Evolutionary conservation across 2,797 vertebrate genomes (phyloP), one percentile per base, ranked within the genome.

Genomic region (Girardinus metallicus): DNA sequence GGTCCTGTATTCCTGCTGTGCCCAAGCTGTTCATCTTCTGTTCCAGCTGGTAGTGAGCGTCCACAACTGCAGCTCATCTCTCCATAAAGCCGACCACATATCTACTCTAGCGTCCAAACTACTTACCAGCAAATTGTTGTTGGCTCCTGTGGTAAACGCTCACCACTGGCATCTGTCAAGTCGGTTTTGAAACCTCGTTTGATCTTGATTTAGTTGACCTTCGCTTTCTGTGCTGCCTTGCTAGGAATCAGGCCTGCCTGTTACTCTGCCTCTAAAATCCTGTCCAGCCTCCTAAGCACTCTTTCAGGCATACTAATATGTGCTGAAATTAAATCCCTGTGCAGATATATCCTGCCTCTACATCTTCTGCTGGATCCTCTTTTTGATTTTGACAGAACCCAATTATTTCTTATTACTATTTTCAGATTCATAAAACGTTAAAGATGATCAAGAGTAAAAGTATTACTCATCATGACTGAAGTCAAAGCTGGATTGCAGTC

Each of bases 11-110:
- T 34, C 51, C 51, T 55, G 73, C 51, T 55, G 31, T 74, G 31
- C n/a, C 26, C 36, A 74, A 49, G 47, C 46, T 68, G 64, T 68
- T 68, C 36, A 13, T 68, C 64, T 26, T 68, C 36, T 68, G 36
- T 41, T 68, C 39, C 64, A 68, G 64, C 36, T 68, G 64, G 79
- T 80, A 74, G 78, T 13, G 39, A 71, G 73, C 77, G 31, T 43
- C 64, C 36, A 68, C 64, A 68, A n/a, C 64, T 13, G 36, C 21
- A 68, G 64, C 64, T 43, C 39, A 26, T 68, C 64, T 41, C 64
- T 6, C 64, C 39, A 26, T 68, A 68, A 68, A 68, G 21, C 64
- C 3, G 64, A 68, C 64, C 23, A 41, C 64, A 66, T 66, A 66
- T 66, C 62, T 23, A 23, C 34, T 21, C 7, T 39, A 18, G 23